Evolutionary conservation across 2,797 vertebrate species (phyloP), one percentile per base, ranked within the genome.

Genomic region (Falco naumanni): DNA sequence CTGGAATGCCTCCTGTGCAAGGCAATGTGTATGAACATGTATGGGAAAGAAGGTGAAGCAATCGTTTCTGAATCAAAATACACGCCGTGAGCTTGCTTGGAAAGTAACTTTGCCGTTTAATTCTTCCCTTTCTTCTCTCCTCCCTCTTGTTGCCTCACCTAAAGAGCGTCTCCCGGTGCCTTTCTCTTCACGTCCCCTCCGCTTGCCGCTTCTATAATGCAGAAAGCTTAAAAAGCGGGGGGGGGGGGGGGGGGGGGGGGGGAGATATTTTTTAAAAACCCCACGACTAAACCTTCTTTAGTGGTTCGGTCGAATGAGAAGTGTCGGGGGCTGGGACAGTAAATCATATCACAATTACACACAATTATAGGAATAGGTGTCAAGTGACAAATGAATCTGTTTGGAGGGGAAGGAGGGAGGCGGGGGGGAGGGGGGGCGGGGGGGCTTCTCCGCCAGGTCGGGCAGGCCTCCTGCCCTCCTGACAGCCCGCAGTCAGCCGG

Each of bases 1-100:
- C 64, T 82, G 91, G 94, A 91, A 89, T 87, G 82, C 83, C 93
- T 95, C 57, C 82, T 5, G 85, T 74, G 88, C 85, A 15, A 20
- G 74, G 83, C 89, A 91, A 96, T 96, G 93, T 96, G 94, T 85
- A 95, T 11, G 87, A 76, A 89, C 94, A 96, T 93, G 94, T 11
- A 87, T 7, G 66, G 92, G 82, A 19, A 53, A 86, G 87, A 64
- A 81, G 86, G 89, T 86, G 93, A 90, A 96, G 93, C 94, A 88
- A 91, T 92, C 91, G 3, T 25, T 74, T 74, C 87, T 76, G 77
- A 53, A 80, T 57, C 90, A 71, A 94, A 92, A 90, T 85, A 24
- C 85, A 77, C 54, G 70, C 93, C 91, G 70, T 51, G 91, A 89
- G 95, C 93, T 91, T 28, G 94, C 89, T 93, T 93, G 90, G 60